A percentile compares a stretch with the other conserved stretches of the same genome.
Evolutionary conservation across 2,888 invertebrate species (phyloP).

Genomic region (Coelopa pilipes): DNA sequence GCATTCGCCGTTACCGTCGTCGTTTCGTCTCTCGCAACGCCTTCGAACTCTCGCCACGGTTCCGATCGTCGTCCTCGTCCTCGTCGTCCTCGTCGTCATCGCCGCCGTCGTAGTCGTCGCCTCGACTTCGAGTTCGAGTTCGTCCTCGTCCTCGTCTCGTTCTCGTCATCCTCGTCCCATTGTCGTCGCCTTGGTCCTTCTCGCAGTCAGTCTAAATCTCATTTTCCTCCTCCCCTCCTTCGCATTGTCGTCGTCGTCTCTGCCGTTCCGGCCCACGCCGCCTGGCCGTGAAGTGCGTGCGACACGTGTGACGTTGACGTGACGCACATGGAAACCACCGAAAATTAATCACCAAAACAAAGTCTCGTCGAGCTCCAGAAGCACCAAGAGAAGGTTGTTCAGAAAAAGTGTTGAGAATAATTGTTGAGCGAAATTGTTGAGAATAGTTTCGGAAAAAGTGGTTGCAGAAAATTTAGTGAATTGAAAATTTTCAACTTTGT

Average conservation of each 20-base stretch:
- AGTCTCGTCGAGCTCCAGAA: background rate
- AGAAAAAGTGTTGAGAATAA: background rate
- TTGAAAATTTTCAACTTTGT: background rate
- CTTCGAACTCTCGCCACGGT: constrained; percentile 39
- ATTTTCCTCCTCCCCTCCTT: background rate
- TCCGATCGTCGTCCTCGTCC: constrained; percentile 28
- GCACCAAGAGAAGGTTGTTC: background rate
- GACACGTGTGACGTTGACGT: too few species aligned
- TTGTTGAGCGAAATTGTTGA: too few species aligned
- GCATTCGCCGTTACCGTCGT: constrained; percentile 41
- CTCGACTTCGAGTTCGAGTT: constrained; percentile 24
- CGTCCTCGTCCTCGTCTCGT: background rate
- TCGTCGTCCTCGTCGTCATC: constrained; percentile 22
- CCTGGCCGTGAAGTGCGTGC: too few species aligned
- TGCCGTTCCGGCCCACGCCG: too few species aligned
- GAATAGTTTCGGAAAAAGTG: background rate
- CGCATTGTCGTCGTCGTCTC: background rate
- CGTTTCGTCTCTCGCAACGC: constrained; percentile 36
- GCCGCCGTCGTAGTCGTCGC: background rate
- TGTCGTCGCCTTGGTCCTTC: background rate
- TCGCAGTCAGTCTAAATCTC: too few species aligned
- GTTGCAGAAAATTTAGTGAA: background rate
- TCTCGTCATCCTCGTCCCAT: background rate
- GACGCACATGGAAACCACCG: too few species aligned
- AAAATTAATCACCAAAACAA: too few species aligned